Evolutionary conservation across 2,797 vertebrate genomes (phyloP), one percentile per base, ranked within the genome.

Genomic region (Crocodylus rhombifer): DNA sequence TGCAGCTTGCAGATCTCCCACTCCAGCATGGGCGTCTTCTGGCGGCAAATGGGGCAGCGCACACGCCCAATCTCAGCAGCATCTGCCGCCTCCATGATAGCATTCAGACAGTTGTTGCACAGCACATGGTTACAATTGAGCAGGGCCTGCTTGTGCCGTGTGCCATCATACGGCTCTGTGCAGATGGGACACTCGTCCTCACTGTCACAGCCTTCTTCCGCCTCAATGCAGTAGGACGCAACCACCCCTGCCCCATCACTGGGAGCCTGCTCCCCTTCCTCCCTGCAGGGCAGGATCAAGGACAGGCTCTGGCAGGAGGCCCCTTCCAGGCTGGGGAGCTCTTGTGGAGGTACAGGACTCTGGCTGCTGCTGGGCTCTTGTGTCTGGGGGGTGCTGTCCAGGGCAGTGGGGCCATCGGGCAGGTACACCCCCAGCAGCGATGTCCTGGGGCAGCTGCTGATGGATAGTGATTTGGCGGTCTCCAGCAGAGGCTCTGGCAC

Each of bases 161-260:
- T 86, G 0, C 80, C 62, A 3, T 97, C 97, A 0, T 98, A 98
- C 33, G 89, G 96, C 97, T 99, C 98, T 0, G 97, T 98, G 97
- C 99, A 99, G 96, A 99, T 96, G 56, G 98, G 98, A 73, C 99
- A 99, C 89, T 98, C 98, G 0, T 96, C 96, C 65, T 97, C 97
- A 0, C 81, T 13, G 2, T 11, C 14, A 2, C 55, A 55, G 26
- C 64, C 61, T 1, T 1, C 74, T 0, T 1, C 67, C 11, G 4
- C 2, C 1, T 4, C 33, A 15, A 80, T 25, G 67, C 90, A 57
- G 71, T 81, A 84, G 1, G 4, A 58, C 28, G 57, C 65, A 1
- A 33, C 33, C 0, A 2, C 30, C 1, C 1, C 58, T 0, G 0
- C 69, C 0, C 0, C 69, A 5, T 30, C 67, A 0, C 4, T 20